These are phyloP conservation scores for Myanophis thanlyinensis DNA, from an alignment of 2,113 vertebrate genomes.

Conservation along the genomic window DNA sequence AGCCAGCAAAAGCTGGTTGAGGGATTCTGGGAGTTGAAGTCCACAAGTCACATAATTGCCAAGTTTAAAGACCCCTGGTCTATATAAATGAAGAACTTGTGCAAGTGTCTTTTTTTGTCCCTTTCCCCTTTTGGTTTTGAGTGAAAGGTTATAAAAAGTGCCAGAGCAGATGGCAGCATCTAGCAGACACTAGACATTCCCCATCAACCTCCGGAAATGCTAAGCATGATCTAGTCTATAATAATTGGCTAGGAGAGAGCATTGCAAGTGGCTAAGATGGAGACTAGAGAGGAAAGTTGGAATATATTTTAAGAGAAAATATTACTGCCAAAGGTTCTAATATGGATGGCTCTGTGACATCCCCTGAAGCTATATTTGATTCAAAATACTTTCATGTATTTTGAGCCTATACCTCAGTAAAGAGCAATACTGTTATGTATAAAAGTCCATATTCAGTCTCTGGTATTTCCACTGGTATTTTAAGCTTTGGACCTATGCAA, in stretches of 20 bases:
- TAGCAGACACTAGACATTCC: background rate
- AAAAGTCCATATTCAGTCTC: background rate
- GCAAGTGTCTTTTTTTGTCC: background rate
- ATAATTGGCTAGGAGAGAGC: background rate
- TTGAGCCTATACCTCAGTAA: background rate
- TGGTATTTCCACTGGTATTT: background rate
- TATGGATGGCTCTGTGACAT: background rate
- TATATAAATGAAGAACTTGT: background rate
- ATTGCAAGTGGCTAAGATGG: background rate
- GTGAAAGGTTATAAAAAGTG: background rate
- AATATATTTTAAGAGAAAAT: background rate
- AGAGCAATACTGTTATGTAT: background rate
- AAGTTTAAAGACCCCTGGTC: too few relatives aligned
- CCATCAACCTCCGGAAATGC: background rate
- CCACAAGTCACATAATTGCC: too few relatives aligned
- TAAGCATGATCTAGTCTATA: background rate
- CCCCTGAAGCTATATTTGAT: background rate
- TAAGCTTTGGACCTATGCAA: background rate
- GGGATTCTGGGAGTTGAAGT: too few relatives aligned
- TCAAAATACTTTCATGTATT: background rate
- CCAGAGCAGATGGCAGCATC: background rate
- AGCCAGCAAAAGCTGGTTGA: too few relatives aligned
- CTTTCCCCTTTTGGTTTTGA: background rate
- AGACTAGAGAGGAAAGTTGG: background rate
- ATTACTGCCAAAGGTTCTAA: background rate